phyloP scores from a whole-genome alignment of 2,113 vertebrate species.

The Petromus typicus region DNA sequence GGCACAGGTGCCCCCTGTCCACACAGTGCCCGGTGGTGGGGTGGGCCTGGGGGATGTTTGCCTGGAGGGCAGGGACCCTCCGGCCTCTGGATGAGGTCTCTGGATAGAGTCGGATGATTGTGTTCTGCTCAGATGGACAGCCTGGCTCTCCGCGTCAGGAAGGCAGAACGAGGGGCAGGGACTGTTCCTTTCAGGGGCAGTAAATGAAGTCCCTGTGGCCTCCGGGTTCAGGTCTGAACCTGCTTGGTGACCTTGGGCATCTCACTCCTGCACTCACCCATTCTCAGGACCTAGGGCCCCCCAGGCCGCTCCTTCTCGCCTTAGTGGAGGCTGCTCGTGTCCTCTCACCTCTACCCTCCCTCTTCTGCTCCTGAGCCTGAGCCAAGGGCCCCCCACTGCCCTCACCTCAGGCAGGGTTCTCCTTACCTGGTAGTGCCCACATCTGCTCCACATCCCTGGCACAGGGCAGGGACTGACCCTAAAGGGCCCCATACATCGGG shows the following conservation, averaged over 20 bases:
- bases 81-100: background rate
- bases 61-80: rapidly evolving
- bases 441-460: rapidly evolving
- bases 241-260: rapidly evolving
- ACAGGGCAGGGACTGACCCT: too few species aligned
- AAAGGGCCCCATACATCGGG: background rate
- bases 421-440: rapidly evolving
- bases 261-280: rapidly evolving
- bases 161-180: too few species aligned
- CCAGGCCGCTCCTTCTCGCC: background rate
- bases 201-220: rapidly evolving
- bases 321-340: rapidly evolving
- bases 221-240: background rate
- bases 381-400: rapidly evolving
- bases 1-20: too few species aligned
- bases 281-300: background rate
- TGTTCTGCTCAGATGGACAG: rapidly evolving
- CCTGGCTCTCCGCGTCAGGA: background rate
- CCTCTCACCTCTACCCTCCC: rapidly evolving
- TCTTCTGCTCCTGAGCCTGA: background rate
- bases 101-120: rapidly evolving
- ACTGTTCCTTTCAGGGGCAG: background rate
- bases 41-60: rapidly evolving
- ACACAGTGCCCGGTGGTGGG: too few species aligned
- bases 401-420: rapidly evolving